Evolutionary conservation across 1,140 invertebrate genomes (phyloP).

Genomic region (Aphelenchoides avenae): DNA sequence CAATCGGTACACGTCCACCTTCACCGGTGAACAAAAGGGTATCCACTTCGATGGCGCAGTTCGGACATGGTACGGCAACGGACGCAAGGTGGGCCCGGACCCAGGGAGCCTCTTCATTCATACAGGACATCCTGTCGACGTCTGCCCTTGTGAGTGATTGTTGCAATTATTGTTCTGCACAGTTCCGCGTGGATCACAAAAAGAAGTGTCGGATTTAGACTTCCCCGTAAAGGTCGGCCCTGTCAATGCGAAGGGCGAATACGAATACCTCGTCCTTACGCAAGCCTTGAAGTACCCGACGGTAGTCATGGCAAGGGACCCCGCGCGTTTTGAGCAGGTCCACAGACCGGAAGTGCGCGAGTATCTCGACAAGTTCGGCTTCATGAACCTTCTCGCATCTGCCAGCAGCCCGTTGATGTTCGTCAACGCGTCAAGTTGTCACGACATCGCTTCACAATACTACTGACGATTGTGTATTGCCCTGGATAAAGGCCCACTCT

Average conservation of each 20-base stretch:
- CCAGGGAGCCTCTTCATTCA: constrained; percentile 45
- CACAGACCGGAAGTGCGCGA: constrained; percentile 41
- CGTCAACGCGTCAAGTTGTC: constrained; percentile 32
- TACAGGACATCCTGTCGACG: constrained; percentile 48
- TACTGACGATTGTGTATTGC: too few relatives aligned
- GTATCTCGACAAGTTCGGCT: constrained; percentile 43
- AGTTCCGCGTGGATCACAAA: not conserved
- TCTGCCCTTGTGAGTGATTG: constrained; percentile 43
- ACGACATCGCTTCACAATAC: too few relatives aligned
- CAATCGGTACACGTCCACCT: constrained; percentile 43
- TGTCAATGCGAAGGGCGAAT: constrained; percentile 30
- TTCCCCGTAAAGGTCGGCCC: constrained; percentile 49
- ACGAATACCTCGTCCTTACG: constrained; percentile 47
- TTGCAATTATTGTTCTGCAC: constrained; percentile 9
- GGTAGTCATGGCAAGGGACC: constrained; percentile 48
- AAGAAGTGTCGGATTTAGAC: constrained; percentile 28
- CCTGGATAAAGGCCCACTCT: too few relatives aligned
- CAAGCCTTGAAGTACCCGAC: constrained; percentile 52
- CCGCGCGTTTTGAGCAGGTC: constrained; percentile 33
- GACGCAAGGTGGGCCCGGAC: constrained; percentile 44
- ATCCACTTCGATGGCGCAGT: too few relatives aligned
- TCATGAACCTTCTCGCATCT: constrained; percentile 36
- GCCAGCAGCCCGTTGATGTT: constrained; percentile 36
- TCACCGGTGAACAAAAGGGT: constrained; percentile 40
- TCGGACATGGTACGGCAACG: too few relatives aligned